These are phyloP conservation scores for Promerops cafer DNA, from an alignment of 2,113 vertebrate genomes.

Conservation along the genomic window DNA sequence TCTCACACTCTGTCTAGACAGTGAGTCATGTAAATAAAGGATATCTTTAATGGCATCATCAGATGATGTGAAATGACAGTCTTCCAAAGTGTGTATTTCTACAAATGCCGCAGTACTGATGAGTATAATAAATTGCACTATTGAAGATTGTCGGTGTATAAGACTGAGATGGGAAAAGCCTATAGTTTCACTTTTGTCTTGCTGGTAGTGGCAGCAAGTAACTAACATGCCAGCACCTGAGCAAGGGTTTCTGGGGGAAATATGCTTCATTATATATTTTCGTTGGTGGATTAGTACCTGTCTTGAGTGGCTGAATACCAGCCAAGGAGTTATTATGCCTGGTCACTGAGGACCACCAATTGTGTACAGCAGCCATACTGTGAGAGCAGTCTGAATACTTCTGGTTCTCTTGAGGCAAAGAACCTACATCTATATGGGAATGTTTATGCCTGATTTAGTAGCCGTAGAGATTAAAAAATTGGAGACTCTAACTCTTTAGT, in stretches of 20 bases:
- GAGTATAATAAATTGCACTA: not conserved
- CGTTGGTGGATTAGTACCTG: not conserved
- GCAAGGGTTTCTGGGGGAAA: not conserved
- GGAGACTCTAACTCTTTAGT: not conserved
- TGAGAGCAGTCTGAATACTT: not conserved
- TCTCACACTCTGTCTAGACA: conserved; percentile 1
- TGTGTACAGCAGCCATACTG: accelerated
- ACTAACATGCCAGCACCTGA: not conserved
- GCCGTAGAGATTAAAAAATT: not conserved
- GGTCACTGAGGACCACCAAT: accelerated
- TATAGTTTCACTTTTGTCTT: not conserved
- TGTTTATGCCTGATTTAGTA: not conserved
- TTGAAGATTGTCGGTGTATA: not conserved
- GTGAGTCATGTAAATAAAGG: conserved; percentile 20
- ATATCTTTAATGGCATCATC: conserved; percentile 12
- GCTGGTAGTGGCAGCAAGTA: not conserved
- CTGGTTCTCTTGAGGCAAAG: not conserved
- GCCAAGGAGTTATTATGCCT: not conserved
- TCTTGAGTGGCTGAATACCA: not conserved
- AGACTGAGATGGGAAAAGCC: not conserved
- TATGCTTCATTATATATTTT: not conserved
- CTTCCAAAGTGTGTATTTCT: not conserved
- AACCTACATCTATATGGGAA: not conserved
- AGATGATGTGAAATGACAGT: conserved; percentile 11
- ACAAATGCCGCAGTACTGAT: not conserved